These are phyloP conservation scores for Petaurus breviceps DNA, from an alignment of 2,113 vertebrate genomes.

Conservation along the genomic window DNA sequence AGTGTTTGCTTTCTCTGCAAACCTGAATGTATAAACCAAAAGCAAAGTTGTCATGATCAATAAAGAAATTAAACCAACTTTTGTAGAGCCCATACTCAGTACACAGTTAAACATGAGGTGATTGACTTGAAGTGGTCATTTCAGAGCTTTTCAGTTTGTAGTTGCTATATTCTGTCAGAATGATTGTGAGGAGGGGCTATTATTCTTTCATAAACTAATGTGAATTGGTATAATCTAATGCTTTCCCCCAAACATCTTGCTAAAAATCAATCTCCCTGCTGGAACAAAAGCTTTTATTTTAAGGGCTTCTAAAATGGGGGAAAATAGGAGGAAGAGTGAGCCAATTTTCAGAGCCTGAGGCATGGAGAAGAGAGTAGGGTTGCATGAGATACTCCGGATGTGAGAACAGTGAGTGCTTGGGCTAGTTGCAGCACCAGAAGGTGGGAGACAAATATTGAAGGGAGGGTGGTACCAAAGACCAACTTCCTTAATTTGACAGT, in stretches of 20 bases:
- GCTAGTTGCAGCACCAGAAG: neutral
- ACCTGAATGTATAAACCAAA: neutral
- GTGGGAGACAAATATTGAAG: neutral
- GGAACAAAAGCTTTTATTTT: neutral
- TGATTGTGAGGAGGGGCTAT: neutral
- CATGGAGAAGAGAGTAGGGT: neutral
- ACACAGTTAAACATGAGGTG: neutral
- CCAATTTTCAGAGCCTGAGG: neutral
- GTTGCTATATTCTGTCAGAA: neutral
- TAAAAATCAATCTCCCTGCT: neutral
- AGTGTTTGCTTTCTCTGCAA: slow-evolving; percentile 22
- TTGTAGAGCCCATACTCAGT: neutral
- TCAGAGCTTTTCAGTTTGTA: neutral
- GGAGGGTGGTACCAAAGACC: neutral
- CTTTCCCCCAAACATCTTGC: neutral
- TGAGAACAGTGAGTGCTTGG: neutral
- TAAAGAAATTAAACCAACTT: neutral
- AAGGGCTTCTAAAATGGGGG: neutral
- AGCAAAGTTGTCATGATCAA: neutral
- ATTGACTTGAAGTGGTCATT: neutral
- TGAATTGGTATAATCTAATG: neutral
- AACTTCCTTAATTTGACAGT: neutral
- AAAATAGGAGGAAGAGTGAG: neutral
- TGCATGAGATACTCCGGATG: neutral
- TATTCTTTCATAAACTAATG: neutral